Conservation (phyloP, 1,140 invertebrate species). For the Parapsyche elsis region DNA sequence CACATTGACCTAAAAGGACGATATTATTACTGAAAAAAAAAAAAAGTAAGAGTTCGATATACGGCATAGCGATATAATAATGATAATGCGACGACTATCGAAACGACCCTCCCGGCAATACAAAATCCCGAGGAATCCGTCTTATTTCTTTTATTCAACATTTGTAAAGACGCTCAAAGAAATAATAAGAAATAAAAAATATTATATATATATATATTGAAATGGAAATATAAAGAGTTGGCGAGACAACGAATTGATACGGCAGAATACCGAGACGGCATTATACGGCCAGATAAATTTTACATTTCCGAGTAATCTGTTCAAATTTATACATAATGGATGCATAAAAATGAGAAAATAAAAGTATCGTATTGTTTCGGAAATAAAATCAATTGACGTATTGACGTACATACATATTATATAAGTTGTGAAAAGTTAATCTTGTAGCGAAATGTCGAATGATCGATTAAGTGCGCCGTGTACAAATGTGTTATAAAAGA, state of each 20-base stretch:
- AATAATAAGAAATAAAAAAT: constrained; percentile 46
- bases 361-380: background rate
- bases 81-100: constrained; percentile 29
- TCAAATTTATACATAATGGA: background rate
- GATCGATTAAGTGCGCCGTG: too few species aligned
- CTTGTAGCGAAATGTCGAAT: too few species aligned
- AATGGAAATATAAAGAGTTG: constrained; percentile 51
- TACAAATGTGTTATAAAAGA: too few species aligned
- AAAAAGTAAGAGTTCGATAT: background rate
- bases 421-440: too few species aligned
- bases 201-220: constrained; percentile 48
- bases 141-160: constrained; percentile 51
- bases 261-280: constrained; percentile 33
- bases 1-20: background rate
- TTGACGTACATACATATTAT: too few species aligned
- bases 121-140: constrained; percentile 47
- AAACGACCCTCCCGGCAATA: constrained; percentile 34
- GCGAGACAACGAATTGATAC: constrained; percentile 46
- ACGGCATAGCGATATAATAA: constrained; percentile 18
- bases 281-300: background rate
- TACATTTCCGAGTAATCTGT: background rate
- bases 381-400: too few species aligned
- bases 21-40: background rate
- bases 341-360: too few species aligned
- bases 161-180: constrained; percentile 51